These are phyloP conservation scores for Manis crassicaudata DNA, from an alignment of 2,797 vertebrate species.

Conservation along the genomic window DNA sequence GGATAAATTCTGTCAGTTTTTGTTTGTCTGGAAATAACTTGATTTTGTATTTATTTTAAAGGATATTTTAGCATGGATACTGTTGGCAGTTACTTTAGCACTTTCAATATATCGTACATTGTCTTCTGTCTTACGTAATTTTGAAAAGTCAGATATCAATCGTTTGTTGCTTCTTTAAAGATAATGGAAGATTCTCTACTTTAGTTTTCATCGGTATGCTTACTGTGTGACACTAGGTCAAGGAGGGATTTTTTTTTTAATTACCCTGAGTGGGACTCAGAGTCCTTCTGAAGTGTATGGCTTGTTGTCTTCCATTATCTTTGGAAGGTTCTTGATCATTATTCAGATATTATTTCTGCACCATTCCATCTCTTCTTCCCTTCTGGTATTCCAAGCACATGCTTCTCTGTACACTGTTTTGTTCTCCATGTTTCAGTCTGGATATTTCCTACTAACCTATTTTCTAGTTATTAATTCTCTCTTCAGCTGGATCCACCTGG, in stretches of 20 bases:
- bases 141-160: neutral
- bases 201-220: neutral
- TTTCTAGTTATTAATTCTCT: neutral
- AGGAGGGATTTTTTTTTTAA: neutral
- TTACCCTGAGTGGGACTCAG: neutral
- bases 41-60: conserved; percentile 6
- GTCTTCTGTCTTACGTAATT: neutral
- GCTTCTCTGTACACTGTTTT: neutral
- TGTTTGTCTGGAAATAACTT: conserved; percentile 4
- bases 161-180: neutral
- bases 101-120: neutral
- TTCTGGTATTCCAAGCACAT: neutral
- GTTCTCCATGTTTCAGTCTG: neutral
- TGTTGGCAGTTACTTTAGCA: neutral
- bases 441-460: neutral
- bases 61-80: neutral
- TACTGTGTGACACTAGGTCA: neutral
- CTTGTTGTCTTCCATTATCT: neutral
- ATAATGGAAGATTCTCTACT: neutral
- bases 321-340: neutral
- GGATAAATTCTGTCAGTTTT: neutral
- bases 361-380: neutral
- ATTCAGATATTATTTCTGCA: neutral
- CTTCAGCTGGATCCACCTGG: neutral
- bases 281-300: neutral